These are phyloP conservation scores for Mayetiola destructor DNA, from an alignment of 2,888 invertebrate genomes.

Conservation along the genomic window DNA sequence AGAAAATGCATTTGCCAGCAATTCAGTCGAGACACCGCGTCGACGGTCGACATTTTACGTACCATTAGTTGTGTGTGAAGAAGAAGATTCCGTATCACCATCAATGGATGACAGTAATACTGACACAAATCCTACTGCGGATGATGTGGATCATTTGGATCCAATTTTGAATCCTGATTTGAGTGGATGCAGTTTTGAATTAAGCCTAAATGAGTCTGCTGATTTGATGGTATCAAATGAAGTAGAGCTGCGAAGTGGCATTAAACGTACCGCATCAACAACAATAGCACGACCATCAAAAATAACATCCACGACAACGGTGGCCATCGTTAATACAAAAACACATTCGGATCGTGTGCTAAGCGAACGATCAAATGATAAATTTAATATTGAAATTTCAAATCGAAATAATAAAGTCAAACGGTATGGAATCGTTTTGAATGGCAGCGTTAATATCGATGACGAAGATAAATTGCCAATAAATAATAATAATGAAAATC, in stretches of 20 bases:
- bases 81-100: neutral
- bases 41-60: constrained; percentile 64
- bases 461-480: constrained; percentile 18
- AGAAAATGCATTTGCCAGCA: constrained; percentile 8
- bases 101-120: constrained; percentile 4
- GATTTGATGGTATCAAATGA: constrained; percentile 9
- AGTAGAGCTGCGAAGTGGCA: constrained; percentile 26
- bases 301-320: constrained; percentile 16
- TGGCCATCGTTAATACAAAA: neutral
- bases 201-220: constrained; percentile 25
- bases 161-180: constrained; percentile 17
- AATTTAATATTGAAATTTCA: neutral
- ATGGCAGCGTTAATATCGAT: constrained; percentile 28
- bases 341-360: neutral
- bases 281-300: constrained; percentile 19
- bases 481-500: constrained; percentile 17
- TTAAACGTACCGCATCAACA: constrained; percentile 14
- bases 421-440: constrained; percentile 33
- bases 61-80: constrained; percentile 36
- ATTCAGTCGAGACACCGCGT: constrained; percentile 31
- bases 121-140: neutral
- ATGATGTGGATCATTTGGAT: constrained; percentile 10
- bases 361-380: neutral
- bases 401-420: constrained; percentile 25
- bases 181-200: constrained; percentile 32